These are phyloP conservation scores for Phoxinus dragarum DNA, from an alignment of 2,797 vertebrate genomes.

Conservation along the genomic window DNA sequence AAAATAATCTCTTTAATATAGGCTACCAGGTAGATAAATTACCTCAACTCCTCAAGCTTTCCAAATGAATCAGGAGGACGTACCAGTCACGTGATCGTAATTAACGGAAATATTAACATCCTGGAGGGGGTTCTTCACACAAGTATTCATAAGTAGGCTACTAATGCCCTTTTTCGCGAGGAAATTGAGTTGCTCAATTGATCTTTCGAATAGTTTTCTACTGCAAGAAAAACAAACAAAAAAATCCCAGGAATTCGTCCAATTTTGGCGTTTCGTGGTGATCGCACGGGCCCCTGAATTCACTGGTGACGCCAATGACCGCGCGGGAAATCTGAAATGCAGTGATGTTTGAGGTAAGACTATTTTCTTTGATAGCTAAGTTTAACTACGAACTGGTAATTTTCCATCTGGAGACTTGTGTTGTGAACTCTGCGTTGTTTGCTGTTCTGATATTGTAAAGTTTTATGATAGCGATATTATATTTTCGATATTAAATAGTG, in stretches of 20 bases:
- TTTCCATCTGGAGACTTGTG: too few species aligned
- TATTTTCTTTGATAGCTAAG: not conserved
- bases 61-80: too few species aligned
- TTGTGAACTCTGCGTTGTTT: not conserved
- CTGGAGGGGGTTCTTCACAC: not conserved
- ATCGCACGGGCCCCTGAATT: not conserved
- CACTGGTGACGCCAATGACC: too few species aligned
- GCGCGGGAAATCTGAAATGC: too few species aligned
- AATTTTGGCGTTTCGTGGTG: not conserved
- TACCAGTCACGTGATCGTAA: not conserved
- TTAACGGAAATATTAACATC: not conserved
- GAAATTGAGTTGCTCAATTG: not conserved
- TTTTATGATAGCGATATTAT: not conserved
- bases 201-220: not conserved
- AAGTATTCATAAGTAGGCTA: not conserved
- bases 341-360: not conserved
- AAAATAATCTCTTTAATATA: not conserved
- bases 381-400: not conserved
- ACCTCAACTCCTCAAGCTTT: not conserved
- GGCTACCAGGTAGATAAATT: not conserved
- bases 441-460: not conserved
- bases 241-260: not conserved
- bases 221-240: not conserved
- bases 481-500: too few species aligned
- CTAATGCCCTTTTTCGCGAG: not conserved